phyloP scores from a whole-genome alignment of 2,113 vertebrate genomes.

The Chitala chitala region DNA sequence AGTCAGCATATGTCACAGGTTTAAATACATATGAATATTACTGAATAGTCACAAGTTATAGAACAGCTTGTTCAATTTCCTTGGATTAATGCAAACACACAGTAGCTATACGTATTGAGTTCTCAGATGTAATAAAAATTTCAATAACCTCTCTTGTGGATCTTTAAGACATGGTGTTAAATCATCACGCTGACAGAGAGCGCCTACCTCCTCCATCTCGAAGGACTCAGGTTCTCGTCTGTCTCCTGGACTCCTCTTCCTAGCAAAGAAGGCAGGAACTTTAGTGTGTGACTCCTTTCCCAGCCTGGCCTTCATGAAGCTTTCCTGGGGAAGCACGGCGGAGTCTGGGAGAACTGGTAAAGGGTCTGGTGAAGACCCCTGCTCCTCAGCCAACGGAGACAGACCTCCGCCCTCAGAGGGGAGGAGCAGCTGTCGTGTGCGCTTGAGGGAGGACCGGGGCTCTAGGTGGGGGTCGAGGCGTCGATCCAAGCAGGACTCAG shows the following conservation, averaged over 20 bases:
- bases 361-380: slow-evolving; percentile 22
- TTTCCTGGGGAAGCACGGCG: background rate
- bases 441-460: slow-evolving; percentile 30
- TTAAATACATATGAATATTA: too few species aligned
- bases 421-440: slow-evolving; percentile 21
- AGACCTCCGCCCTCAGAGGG: slow-evolving; percentile 33
- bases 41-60: too few species aligned
- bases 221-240: slow-evolving; percentile 40
- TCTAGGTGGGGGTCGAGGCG: background rate
- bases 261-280: background rate
- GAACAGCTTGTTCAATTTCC: too few species aligned
- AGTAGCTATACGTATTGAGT: too few species aligned
- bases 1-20: too few species aligned
- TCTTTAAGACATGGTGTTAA: too few species aligned
- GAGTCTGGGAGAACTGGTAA: background rate
- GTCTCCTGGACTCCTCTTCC: slow-evolving; percentile 30
- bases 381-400: slow-evolving; percentile 47
- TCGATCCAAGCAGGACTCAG: background rate
- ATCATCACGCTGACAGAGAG: background rate
- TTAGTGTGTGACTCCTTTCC: slow-evolving; percentile 15
- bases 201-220: slow-evolving; percentile 54
- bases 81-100: too few species aligned
- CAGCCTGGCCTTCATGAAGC: background rate
- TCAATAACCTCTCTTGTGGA: too few species aligned
- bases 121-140: too few species aligned